Base-by-base conservation (phyloP, 2,888 invertebrate genomes). In the Autographa pulchrina region DNA sequence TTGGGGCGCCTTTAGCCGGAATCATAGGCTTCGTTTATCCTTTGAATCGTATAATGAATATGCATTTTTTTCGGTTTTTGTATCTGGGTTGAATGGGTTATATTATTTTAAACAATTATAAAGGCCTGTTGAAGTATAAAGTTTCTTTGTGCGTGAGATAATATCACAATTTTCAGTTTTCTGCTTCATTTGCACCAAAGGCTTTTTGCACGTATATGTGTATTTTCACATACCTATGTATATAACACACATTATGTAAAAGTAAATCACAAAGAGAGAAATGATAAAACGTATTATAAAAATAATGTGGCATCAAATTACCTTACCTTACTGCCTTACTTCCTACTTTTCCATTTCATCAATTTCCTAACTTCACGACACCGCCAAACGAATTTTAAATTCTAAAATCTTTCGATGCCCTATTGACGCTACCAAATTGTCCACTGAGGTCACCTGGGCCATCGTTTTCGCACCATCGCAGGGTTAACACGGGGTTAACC, bases 401-500 rank as follows among this genome's bases (percentile, higher is more conserved):
- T 65, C 63, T 58, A 65, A 25, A 25, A 72, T 60, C 56, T 61
- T 67, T 69, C 77, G 68, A 65, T 75, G 76, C 68, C 63, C 31
- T 56, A 75, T 72, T 72, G 71, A 74, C 70, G 83, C 80, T 79
- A 85, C 83, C 81, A 83, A 84, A 84, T 84, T 85, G 77, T 85
- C 80, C 81, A 78, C 81, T 32, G 58, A 31, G 84, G 83, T 78
- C 80, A 69, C 69, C 77, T 20, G 64, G 77, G 80, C 77, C 84
- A 86, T 86, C 83, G 82, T 88, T 89, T 92, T 92, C 91, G 86
- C 92, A 87, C 91, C 90, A 88, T 88, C 86, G 72, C 78, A 78
- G 87, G 91, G 91, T 91, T 90, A 92, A 90, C 89, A 73, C 83
- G 76, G 87, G 90, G 92, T 92, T 91, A 91, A 88, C 89, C 89